Percentiles rank a stretch among this genome's conserved stretches.
phyloP scores from a whole-genome alignment of 2,113 vertebrate genomes.

The Neogale vison region DNA sequence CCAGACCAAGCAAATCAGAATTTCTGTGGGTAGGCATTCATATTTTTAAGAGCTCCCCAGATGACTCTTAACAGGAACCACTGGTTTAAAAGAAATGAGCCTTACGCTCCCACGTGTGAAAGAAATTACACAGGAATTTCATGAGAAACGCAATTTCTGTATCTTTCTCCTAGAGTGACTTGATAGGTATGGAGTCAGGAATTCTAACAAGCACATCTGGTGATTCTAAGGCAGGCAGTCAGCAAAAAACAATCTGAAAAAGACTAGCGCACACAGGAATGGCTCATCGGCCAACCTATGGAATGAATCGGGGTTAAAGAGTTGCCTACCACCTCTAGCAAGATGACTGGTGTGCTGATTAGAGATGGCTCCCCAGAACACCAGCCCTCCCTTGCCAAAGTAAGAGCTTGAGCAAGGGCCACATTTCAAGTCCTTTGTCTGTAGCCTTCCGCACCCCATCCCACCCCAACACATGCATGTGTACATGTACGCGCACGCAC shows the following conservation, averaged over 20 bases:
- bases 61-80: slow-evolving; percentile 1
- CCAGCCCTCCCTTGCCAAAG: background rate
- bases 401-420: background rate
- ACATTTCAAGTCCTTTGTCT: background rate
- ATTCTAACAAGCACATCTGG: slow-evolving; percentile 1
- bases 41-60: background rate
- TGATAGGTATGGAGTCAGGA: background rate
- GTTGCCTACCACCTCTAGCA: background rate
- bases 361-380: background rate
- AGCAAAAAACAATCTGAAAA: background rate
- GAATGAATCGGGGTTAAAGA: background rate
- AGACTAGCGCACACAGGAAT: background rate
- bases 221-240: background rate
- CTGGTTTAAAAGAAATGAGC: slow-evolving; percentile 8
- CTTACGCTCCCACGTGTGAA: background rate
- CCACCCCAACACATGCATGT: background rate
- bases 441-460: background rate
- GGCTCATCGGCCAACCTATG: background rate
- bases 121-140: background rate
- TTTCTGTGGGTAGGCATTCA: background rate
- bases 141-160: background rate
- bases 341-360: background rate
- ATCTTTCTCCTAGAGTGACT: background rate
- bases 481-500: rapidly evolving
- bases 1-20: background rate